Percentiles rank a stretch among this genome's conserved stretches.
Evolutionary conservation across 2,113 vertebrate genomes (phyloP).

Genomic region (Macaca nemestrina): DNA sequence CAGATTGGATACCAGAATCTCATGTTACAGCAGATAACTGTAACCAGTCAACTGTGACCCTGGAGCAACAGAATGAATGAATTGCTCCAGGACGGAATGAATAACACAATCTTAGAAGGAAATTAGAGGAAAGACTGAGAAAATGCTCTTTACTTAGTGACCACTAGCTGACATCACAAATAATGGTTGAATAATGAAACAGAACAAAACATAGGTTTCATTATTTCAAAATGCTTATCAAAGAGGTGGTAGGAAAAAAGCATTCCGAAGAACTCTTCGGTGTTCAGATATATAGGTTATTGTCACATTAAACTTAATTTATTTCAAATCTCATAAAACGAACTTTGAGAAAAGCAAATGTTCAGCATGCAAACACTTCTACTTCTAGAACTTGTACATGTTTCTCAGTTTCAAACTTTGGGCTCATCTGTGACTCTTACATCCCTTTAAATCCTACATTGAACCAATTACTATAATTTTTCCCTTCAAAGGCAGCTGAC

Average conservation of each 20-base stretch:
- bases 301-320: background rate
- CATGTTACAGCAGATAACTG: background rate
- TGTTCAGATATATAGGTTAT: background rate
- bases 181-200: background rate
- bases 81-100: background rate
- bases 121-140: background rate
- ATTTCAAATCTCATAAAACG: background rate
- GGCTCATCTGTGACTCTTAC: background rate
- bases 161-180: background rate
- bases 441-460: background rate
- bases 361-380: background rate
- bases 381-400: background rate
- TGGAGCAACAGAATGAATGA: background rate
- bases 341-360: background rate
- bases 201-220: background rate
- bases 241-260: background rate
- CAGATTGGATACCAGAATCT: background rate
- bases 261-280: background rate
- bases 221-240: slow-evolving; percentile 7
- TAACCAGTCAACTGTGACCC: background rate
- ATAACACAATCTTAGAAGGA: background rate
- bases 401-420: background rate
- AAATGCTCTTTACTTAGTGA: background rate
- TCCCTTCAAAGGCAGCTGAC: background rate
- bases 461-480: background rate